Base-by-base conservation (phyloP, 2,113 vertebrate genomes). In the Prolemur simus region DNA sequence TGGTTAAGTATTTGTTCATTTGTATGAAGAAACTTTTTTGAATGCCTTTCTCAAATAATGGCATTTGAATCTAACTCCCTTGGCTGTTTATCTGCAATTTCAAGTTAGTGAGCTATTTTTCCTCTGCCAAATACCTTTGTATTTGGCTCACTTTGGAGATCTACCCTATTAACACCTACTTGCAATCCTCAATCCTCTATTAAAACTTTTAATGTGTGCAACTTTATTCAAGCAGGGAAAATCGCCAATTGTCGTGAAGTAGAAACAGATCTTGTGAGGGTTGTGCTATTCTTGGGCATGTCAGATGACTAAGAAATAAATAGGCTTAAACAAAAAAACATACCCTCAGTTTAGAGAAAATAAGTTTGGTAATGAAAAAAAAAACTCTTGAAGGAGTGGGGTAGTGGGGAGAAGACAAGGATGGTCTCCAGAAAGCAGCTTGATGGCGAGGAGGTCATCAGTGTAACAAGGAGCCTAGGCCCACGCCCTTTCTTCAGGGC, bases 221-320 rank as follows among this genome's bases (percentile, higher is more conserved):
- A 87, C 86, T 84, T 95, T 93, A 97, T 97, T 91, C 84, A 92
- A 94, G 90, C 73, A 96, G 52, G 85, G 64, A 97, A 85, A 97
- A 74, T 13, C 87, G 66, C 74, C 95, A 92, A 63, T 54, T 74
- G 96, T 94, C 88, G 74, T 9, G 84, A 87, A 97, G 64, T 89
- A 97, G 98, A 98, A 98, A 90, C 27, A 98, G 88, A 96, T 97
- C 96, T 97, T 98, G 89, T 58, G 92, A 87, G 87, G 45, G 64
- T 94, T 97, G 74, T 92, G 71, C 60, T 98, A 97, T 97, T 97
- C 93, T 95, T 92, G 69, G 80, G 88, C 78, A 92, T 91, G 94
- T 87, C 92, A 98, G 96, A 95, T 89, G 34, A 39, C 77, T 95
- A 83, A 96, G 71, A 96, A 90, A 97, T 85, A 98, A 98, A 98